phyloP scores from a whole-genome alignment of 2,113 vertebrate species.

The Caracal caracal region DNA sequence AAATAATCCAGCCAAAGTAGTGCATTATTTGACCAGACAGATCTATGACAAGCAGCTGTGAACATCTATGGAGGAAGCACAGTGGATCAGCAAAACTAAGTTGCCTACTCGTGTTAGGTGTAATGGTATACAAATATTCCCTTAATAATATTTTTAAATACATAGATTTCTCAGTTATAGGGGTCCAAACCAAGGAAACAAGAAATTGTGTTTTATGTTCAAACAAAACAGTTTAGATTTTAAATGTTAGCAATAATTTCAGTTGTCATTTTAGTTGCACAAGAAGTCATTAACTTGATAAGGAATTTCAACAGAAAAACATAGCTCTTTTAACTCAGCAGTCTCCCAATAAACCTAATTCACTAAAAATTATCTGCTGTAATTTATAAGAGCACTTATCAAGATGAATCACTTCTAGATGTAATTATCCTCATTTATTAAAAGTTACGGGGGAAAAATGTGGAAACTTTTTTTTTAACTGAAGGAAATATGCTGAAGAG shows the following conservation, averaged over 20 bases:
- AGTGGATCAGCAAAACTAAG: not conserved
- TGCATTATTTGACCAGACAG: not conserved
- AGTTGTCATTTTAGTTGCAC: conserved; percentile 47
- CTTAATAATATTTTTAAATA: conserved; percentile 9
- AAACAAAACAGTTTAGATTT: conserved; percentile 23
- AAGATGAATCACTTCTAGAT: conserved; percentile 70
- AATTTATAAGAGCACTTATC: conserved; percentile 73
- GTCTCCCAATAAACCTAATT: conserved; percentile 72
- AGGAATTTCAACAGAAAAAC: conserved; percentile 65
- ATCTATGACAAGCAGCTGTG: not conserved
- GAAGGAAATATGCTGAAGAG: not conserved
- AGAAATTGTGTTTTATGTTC: conserved; percentile 34
- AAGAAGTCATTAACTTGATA: conserved; percentile 71
- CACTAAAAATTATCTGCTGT: conserved; percentile 70
- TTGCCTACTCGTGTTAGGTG: not conserved
- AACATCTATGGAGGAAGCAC: not conserved
- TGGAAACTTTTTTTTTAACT: conserved; percentile 47
- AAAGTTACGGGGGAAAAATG: conserved; percentile 57
- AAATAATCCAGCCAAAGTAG: not conserved
- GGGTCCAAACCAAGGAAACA: not conserved
- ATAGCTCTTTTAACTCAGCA: conserved; percentile 67
- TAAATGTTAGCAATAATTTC: conserved; percentile 52
- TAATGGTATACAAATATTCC: not conserved
- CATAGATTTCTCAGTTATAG: not conserved
- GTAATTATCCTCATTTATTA: conserved; percentile 73